Evolutionary conservation across 2,113 vertebrate species (phyloP).

Genomic region (Cariama cristata): DNA sequence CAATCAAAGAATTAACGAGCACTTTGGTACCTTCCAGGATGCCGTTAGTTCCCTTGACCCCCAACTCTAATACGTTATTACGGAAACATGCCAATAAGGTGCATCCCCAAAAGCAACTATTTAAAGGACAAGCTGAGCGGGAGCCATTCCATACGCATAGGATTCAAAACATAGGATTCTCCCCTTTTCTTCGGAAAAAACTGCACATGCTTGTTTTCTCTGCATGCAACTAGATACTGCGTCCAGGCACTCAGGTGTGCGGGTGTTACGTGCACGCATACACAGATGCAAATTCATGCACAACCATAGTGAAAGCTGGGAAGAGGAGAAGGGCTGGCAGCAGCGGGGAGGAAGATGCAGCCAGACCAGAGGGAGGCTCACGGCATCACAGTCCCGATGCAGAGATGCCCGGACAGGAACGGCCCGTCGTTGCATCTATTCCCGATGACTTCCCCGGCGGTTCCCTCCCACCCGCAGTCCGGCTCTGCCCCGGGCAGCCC

Average conservation of each 20-base stretch:
- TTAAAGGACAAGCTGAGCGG: background rate
- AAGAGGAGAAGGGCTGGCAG: background rate
- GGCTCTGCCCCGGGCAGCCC: background rate
- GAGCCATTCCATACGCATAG: background rate
- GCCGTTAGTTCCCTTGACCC: background rate
- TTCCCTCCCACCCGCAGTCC: background rate
- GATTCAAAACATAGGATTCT: background rate
- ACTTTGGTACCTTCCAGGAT: background rate
- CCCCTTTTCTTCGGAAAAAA: background rate
- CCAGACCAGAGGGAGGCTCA: background rate
- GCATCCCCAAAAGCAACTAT: background rate
- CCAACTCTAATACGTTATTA: background rate
- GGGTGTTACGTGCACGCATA: background rate
- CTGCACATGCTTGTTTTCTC: accelerated
- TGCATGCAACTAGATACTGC: accelerated
- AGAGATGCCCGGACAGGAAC: background rate
- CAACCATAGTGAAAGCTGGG: background rate
- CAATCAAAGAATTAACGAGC: accelerated
- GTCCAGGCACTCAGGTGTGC: background rate
- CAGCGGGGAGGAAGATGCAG: background rate
- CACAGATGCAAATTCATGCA: background rate
- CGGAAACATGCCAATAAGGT: background rate
- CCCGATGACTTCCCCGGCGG: background rate
- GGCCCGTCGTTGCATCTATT: background rate
- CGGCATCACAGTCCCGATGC: background rate